A percentile compares a stretch with the other conserved stretches of the same genome.
Evolutionary conservation across 2,888 invertebrate species (phyloP).

Genomic region (Ryuthela nishihirai): DNA sequence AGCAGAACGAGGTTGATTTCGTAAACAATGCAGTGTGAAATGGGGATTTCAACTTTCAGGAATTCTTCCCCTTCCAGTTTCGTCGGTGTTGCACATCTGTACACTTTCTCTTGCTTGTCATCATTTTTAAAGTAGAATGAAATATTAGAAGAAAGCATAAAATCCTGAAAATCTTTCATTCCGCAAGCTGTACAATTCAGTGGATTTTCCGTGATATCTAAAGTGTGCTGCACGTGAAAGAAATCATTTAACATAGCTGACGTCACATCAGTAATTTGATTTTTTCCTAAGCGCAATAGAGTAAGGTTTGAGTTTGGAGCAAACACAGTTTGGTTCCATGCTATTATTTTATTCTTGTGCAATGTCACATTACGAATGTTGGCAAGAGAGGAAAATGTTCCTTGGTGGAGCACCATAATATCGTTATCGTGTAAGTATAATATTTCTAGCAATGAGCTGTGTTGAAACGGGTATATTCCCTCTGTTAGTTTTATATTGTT

Average conservation of each 20-base stretch:
- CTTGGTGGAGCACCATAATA: neutral
- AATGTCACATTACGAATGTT: neutral
- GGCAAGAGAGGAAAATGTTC: neutral
- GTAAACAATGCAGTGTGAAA: neutral
- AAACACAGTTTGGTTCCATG: constrained; percentile 7
- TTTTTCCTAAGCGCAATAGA: neutral
- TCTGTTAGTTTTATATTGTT: neutral
- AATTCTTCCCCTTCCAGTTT: neutral
- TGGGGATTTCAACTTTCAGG: neutral
- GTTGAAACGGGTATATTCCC: neutral
- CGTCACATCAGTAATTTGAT: constrained; percentile 1
- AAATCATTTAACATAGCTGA: constrained; percentile 7
- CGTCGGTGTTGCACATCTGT: neutral
- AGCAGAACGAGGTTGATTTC: neutral
- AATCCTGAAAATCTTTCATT: constrained; percentile 15
- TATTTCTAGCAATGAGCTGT: neutral
- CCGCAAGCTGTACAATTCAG: constrained; percentile 16
- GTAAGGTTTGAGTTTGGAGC: neutral
- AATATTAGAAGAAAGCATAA: neutral
- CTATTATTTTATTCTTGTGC: constrained; percentile 1
- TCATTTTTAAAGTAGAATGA: neutral
- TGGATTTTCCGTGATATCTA: constrained; percentile 10
- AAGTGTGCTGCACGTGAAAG: neutral
- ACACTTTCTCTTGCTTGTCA: neutral
- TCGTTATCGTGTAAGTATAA: constrained; percentile 2